Evolutionary conservation across 1,140 invertebrate genomes (phyloP).

Genomic region (Pseudachorutes palmiensis): DNA sequence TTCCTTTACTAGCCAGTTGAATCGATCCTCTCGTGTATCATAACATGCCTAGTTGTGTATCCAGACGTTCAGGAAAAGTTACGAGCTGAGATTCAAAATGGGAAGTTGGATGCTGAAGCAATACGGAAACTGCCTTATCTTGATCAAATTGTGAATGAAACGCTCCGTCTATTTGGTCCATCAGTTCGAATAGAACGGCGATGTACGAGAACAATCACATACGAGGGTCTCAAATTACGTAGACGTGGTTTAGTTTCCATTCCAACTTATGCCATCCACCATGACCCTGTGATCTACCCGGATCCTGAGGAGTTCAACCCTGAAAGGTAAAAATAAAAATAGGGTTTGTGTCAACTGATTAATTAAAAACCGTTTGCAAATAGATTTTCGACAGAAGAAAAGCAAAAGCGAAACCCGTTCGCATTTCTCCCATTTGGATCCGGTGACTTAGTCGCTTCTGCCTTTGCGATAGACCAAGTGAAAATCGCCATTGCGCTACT

Average conservation of each 20-base stretch:
- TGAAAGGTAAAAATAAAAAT: slow-evolving; percentile 49
- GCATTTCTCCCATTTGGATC: slow-evolving; percentile 67
- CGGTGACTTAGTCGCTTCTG: slow-evolving; percentile 42
- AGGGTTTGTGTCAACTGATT: background rate
- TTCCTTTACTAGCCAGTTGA: no score
- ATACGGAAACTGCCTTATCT: background rate
- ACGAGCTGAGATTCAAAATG: background rate
- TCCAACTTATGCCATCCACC: slow-evolving; percentile 13
- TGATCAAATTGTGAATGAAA: background rate
- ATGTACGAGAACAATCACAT: background rate
- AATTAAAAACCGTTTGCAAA: background rate
- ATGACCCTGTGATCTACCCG: slow-evolving; percentile 45
- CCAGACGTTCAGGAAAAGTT: background rate
- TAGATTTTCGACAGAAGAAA: background rate
- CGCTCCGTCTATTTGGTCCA: background rate
- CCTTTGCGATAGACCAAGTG: background rate
- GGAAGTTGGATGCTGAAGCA: background rate
- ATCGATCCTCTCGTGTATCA: no score
- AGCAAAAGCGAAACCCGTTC: slow-evolving; percentile 44
- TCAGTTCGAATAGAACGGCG: background rate
- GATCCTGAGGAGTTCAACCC: slow-evolving; percentile 60
- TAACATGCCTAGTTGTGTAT: background rate
- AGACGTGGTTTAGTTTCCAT: slow-evolving; percentile 3
- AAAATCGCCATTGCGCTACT: background rate
- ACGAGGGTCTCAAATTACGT: background rate